Base-by-base conservation (phyloP, 2,797 vertebrate species). In the Geotrypetes seraphini region DNA sequence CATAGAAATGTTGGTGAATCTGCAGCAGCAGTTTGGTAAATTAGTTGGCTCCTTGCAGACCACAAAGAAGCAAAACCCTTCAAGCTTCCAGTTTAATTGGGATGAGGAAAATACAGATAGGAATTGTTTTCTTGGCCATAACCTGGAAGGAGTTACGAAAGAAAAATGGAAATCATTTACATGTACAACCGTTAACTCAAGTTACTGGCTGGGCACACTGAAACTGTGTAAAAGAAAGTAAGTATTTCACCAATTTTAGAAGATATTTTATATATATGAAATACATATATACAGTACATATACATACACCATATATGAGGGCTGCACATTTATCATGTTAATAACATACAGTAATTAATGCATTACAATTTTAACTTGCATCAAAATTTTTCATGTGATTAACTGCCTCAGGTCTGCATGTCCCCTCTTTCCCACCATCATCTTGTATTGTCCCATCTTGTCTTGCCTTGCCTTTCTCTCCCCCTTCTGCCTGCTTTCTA, bases 21-120 rank as follows among this genome's bases (percentile, higher is more conserved):
- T 90, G 21, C 75, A 88, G 12, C 73, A 53, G 23, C 81, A 71
- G n/a, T 88, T 89, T 49, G 54, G 69, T 19, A 38, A 60, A 22
- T 62, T 89, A 18, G 39, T 43, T 19, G 68, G 60, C 25, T 50
- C 73, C 4, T 3, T 20, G 26, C 43, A 12, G 32, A 8, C 36
- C 33, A 21, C 41, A 37, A 57, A 53, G 31, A 63, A 60, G 32
- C 57, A 45, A 28, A 37, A 39, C 13, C 70, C 79, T 44, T 79
- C 79, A 11, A 84, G 75, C 60, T 89, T 89, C 63, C 69, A 74
- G 55, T 79, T 90, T 39, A 63, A 12, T 2, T 89, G 87, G 88
- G 71, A 70, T 25, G 51, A 71, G 25, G 73, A 64, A 39, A 65
- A 47, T 19, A 19, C 54, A 12, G 51, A 66, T 29, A 52, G 33